Evolutionary conservation across 2,113 vertebrate species (phyloP), one percentile per base, ranked within the genome.

Genomic region (Corythornis cristatus): DNA sequence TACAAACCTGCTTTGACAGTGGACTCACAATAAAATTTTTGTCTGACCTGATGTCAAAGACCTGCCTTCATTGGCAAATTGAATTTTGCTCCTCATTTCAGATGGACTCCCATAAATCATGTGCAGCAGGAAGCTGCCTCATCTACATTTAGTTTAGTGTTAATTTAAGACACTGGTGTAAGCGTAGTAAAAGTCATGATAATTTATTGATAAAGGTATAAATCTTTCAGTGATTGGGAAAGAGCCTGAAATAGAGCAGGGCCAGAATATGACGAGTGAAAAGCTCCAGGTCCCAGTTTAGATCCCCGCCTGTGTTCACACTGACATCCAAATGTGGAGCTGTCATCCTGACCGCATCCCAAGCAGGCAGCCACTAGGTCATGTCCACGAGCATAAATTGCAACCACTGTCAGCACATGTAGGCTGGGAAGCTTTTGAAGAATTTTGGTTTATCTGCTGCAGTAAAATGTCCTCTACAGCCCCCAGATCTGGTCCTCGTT

Each of bases 131-230:
- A 95, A 96, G 91, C 26, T 94, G 93, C 79, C 79, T 96, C 93
- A 95, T 94, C 94, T 91, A 91, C 87, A 88, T 90, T 91, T 83
- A 94, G 78, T 87, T 92, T 56, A 92, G 93, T 53, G 91, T 95
- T 94, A 96, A 96, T 96, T 96, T 96, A 94, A 95, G 95, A 77
- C 91, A 86, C 46, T 88, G 79, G 33, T 89, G 82, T 91, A 92
- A 95, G 91, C 56, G 93, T 80, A 93, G 89, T 96, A 96, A 96
- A 96, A 96, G 93, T 96, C 95, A 95, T 15, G 71, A 84, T 93
- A 96, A 96, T 96, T 96, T 95, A 96, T 95, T 96, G 94, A 94
- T 95, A 95, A 93, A 95, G 72, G 71, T 87, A 95, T 96, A 96
- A 95, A 95, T 95, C 95, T 94, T 94, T 91, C 96, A 93, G 84